These are phyloP conservation scores for Poecilia velifera DNA, from an alignment of 2,797 vertebrate genomes.

Conservation along the genomic window DNA sequence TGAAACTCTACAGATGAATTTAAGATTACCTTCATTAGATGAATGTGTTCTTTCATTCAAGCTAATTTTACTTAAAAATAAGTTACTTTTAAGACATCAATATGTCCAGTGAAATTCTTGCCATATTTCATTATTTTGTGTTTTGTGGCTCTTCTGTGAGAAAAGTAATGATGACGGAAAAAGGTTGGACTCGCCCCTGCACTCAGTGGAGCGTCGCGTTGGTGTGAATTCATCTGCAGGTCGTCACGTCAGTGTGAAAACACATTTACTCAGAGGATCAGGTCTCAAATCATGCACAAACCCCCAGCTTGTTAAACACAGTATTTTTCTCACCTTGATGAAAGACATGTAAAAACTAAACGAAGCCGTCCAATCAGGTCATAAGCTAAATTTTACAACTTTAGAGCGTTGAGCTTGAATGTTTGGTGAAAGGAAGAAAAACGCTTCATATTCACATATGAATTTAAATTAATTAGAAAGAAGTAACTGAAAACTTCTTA, in stretches of 20 bases:
- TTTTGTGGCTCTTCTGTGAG: not conserved
- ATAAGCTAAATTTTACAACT: slow-evolving; percentile 10
- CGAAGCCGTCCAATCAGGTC: slow-evolving; percentile 14
- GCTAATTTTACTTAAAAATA: not conserved
- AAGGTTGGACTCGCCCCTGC: not conserved
- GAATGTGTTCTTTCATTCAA: not conserved
- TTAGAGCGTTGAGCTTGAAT: slow-evolving; percentile 1
- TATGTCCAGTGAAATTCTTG: not conserved
- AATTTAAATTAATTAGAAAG: not conserved
- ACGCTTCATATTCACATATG: not conserved
- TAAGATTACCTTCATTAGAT: too few species aligned
- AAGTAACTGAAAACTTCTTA: not conserved
- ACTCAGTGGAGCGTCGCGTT: slow-evolving; percentile 15
- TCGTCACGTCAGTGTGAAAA: slow-evolving; percentile 31
- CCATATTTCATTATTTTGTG: not conserved
- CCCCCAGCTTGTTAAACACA: slow-evolving; percentile 1
- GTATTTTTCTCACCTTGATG: slow-evolving; percentile 32
- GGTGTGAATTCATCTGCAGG: slow-evolving; percentile 21
- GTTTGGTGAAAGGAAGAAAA: slow-evolving; percentile 1
- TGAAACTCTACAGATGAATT: not conserved
- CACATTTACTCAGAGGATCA: slow-evolving; percentile 33
- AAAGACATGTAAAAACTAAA: slow-evolving; percentile 49
- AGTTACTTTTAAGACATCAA: not conserved
- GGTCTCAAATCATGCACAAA: slow-evolving; percentile 8
- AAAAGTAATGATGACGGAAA: not conserved